phyloP scores from a whole-genome alignment of 2,113 vertebrate genomes.

The Pangasianodon hypophthalmus region DNA sequence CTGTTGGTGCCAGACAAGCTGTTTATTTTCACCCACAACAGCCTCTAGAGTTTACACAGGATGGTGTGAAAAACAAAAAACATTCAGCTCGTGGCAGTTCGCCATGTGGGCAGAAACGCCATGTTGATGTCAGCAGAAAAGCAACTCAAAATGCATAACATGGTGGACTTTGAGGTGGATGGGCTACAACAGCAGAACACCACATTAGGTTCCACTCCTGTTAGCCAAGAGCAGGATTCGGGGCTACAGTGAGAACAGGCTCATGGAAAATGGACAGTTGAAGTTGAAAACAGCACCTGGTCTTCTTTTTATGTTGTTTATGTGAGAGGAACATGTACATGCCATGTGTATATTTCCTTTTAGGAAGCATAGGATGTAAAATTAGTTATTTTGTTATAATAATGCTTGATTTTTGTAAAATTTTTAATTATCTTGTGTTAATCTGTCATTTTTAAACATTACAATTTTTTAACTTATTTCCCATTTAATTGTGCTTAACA shows the following conservation, averaged over 20 bases:
- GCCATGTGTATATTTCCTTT: not conserved
- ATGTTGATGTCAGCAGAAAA: conserved; percentile 2
- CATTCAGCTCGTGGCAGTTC: no score
- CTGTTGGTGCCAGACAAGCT: not conserved
- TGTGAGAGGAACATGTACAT: not conserved
- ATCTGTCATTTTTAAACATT: not conserved
- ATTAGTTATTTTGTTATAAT: not conserved
- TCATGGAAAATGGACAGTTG: not conserved
- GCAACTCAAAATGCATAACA: not conserved
- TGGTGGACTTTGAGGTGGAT: not conserved
- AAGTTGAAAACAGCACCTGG: not conserved
- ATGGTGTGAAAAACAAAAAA: not conserved
- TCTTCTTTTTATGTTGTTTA: not conserved
- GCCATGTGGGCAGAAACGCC: not conserved
- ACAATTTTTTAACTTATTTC: not conserved
- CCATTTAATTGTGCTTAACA: not conserved
- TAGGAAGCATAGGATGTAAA: not conserved
- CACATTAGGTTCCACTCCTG: not conserved
- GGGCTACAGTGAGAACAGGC: not conserved
- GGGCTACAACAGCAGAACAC: not conserved
- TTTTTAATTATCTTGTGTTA: not conserved
- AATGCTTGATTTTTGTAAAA: not conserved
- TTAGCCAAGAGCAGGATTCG: not conserved
- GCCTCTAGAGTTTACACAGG: not conserved
- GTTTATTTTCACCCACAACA: not conserved